Evolutionary conservation across 2,797 vertebrate genomes (phyloP), one percentile per base, ranked within the genome.

Genomic region (Synanceia verrucosa): DNA sequence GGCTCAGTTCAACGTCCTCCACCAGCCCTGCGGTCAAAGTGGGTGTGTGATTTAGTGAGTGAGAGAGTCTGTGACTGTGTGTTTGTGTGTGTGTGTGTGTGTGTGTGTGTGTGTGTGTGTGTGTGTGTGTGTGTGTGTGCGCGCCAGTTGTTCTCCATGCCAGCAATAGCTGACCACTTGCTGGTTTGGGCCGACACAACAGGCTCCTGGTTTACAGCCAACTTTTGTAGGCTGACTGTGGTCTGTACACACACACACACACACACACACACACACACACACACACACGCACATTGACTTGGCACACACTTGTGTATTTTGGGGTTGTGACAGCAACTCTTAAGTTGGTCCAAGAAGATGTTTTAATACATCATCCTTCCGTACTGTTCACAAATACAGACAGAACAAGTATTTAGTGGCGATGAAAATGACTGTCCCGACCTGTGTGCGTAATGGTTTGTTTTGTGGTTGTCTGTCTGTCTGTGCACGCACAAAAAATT

Each of bases 81-180:
- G 41, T 82, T 50, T 81, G 68, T 79, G 46, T 74, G 55, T 41
- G 62, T 74, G 23, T 71, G 65, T 78, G 39, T 36, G 13, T 73
- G 23, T 57, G 21, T 70, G 36, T 64, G 29, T 69, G 10, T 33
- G 18, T 50, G 41, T 39, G 44, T 61, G 55, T 55, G 37, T 57
- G 24, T 50, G 61, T 26, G 43, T 65, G 46, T 69, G 68, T 26
- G 24, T 41, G 29, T 31, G 41, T 62, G 56, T 67, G 57, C 76
- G 64, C 84, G 86, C 83, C 88, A 88, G 85, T 81, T 89, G 86
- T 79, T 87, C 47, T 65, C 47, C 78, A 68, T 84, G 88, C 86
- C 88, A 88, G 84, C 81, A 88, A 86, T 80, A 78, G 79, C 83
- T 81, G 84, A 89, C 88, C 89, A 86, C 83, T 91, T 85, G 86